Evolutionary conservation across 2,888 invertebrate genomes (phyloP).

Genomic region (Monoplex corrugatus): DNA sequence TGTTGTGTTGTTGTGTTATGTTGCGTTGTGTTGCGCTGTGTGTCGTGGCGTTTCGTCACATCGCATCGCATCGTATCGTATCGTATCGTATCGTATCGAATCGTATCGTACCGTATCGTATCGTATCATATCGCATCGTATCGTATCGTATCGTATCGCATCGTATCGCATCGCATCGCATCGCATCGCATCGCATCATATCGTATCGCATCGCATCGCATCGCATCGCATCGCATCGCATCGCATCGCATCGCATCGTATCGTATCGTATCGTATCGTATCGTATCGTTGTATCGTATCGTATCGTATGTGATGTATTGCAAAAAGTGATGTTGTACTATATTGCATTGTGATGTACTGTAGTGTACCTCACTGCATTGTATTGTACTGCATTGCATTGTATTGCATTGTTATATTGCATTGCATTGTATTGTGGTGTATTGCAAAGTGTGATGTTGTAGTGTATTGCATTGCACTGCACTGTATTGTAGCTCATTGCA

Average conservation of each 20-base stretch:
- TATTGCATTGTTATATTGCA: conserved; percentile 14
- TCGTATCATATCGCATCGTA: background rate
- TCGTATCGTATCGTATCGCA: background rate
- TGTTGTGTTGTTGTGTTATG: too few relatives aligned
- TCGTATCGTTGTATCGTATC: conserved; percentile 24
- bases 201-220: conserved; percentile 9
- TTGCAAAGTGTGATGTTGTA: too few relatives aligned
- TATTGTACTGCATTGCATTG: conserved; percentile 12
- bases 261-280: conserved; percentile 31
- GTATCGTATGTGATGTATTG: background rate
- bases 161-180: background rate
- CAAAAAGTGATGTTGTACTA: too few relatives aligned
- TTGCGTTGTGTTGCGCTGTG: background rate
- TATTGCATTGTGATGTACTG: background rate
- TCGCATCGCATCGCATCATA: background rate
- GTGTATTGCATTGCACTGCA: too few relatives aligned
- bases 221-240: conserved; percentile 27
- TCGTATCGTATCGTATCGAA: background rate
- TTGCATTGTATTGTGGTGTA: background rate
- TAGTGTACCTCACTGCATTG: background rate
- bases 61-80: background rate
- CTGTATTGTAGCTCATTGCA: too few relatives aligned
- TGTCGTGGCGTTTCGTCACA: background rate
- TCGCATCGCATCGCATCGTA: conserved; percentile 23
- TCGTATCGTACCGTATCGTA: background rate